A percentile compares a stretch with the other conserved stretches of the same genome.
Evolutionary conservation across 2,113 vertebrate genomes (phyloP).

Genomic region (Cochlearius cochlearius): DNA sequence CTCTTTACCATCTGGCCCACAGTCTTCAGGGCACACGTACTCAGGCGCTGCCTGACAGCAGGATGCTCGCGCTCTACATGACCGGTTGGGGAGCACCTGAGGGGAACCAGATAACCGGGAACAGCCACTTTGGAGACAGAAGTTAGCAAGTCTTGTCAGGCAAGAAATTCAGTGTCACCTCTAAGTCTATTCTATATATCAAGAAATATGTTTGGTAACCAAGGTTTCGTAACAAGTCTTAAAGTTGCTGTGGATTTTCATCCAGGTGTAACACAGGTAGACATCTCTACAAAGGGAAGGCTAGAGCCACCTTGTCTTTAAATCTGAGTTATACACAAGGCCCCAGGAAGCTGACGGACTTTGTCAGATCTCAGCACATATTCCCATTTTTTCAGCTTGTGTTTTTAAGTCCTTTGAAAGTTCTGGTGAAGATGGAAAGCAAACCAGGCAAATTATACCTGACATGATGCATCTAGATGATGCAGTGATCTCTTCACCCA

Average conservation of each 20-base stretch:
- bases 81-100: not conserved
- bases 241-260: not conserved
- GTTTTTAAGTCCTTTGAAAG: not conserved
- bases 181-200: not conserved
- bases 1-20: conserved; percentile 36
- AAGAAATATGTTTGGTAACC: not conserved
- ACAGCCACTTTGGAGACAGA: not conserved
- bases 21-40: not conserved
- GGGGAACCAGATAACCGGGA: not conserved
- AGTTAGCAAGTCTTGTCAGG: not conserved
- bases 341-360: not conserved
- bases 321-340: not conserved
- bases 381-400: not conserved
- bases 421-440: not conserved
- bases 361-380: not conserved
- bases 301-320: not conserved
- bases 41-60: not conserved
- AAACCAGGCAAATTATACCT: not conserved
- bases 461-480: not conserved
- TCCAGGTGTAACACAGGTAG: not conserved
- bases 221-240: not conserved
- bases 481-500: not conserved
- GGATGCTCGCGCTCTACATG: accelerated
- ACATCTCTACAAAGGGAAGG: not conserved
- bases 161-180: not conserved